These are phyloP conservation scores for Platycheirus albimanus DNA, from an alignment of 2,888 invertebrate species.

Conservation along the genomic window DNA sequence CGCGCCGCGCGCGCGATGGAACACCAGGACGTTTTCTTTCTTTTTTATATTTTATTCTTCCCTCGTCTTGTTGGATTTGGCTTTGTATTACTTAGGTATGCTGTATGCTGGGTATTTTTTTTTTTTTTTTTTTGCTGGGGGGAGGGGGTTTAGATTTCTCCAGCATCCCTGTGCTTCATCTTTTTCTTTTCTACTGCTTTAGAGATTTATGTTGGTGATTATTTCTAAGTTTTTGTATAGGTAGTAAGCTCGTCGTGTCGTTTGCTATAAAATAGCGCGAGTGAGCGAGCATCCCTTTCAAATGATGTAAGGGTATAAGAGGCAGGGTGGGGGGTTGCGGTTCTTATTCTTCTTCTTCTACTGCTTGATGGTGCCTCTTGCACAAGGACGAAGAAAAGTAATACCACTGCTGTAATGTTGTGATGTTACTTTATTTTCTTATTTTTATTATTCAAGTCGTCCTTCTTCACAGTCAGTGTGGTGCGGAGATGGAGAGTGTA, in stretches of 20 bases:
- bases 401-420: slow-evolving; percentile 71
- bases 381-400: slow-evolving; percentile 69
- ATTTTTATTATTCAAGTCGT: slow-evolving; percentile 70
- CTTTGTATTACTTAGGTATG: slow-evolving; percentile 69
- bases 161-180: slow-evolving; percentile 56
- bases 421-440: slow-evolving; percentile 65
- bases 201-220: slow-evolving; percentile 82
- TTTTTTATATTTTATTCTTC: slow-evolving; percentile 42
- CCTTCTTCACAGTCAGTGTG: slow-evolving; percentile 47
- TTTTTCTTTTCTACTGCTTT: slow-evolving; percentile 76
- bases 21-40: slow-evolving; percentile 20
- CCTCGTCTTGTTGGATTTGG: slow-evolving; percentile 62
- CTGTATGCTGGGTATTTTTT: slow-evolving; percentile 3
- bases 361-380: slow-evolving; percentile 16
- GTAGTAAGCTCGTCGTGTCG: slow-evolving; percentile 69
- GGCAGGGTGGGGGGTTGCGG: neutral
- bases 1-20: slow-evolving; percentile 37
- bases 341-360: slow-evolving; percentile 9
- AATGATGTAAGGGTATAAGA: slow-evolving; percentile 3
- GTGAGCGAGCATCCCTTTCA: slow-evolving; percentile 72
- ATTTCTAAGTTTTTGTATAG: slow-evolving; percentile 80
- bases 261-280: slow-evolving; percentile 74
- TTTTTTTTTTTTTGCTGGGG: too few species aligned
- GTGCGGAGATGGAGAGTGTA: slow-evolving; percentile 27
- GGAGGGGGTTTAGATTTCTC: slow-evolving; percentile 26